Conservation (phyloP, 2,888 invertebrate genomes). For the Cyclophora punctaria region DNA sequence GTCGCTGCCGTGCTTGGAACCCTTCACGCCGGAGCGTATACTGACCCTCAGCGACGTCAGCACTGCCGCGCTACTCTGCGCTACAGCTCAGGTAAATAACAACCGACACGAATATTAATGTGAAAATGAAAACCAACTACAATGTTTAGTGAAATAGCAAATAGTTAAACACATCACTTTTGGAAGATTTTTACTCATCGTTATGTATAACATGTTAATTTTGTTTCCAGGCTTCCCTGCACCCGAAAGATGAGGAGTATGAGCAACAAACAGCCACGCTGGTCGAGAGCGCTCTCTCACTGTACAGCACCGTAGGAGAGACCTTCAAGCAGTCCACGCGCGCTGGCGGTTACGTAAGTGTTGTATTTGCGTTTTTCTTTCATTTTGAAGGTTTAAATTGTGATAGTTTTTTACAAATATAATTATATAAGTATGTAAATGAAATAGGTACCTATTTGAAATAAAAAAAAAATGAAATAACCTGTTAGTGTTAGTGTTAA, state of each 20-base stretch:
- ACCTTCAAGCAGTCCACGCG: slow-evolving; percentile 89
- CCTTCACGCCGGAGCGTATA: slow-evolving; percentile 88
- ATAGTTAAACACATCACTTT: too few species aligned
- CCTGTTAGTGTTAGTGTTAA: too few species aligned
- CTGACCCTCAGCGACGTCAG: slow-evolving; percentile 87
- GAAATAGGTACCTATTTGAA: too few species aligned
- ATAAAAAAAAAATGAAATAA: too few species aligned
- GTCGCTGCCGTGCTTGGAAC: slow-evolving; percentile 90
- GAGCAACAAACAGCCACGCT: slow-evolving; percentile 88
- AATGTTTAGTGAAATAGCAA: too few species aligned
- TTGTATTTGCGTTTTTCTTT: background rate
- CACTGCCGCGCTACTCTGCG: slow-evolving; percentile 88
- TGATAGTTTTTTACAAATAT: too few species aligned
- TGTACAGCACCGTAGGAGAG: slow-evolving; percentile 87
- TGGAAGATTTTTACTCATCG: too few species aligned
- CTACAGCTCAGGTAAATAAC: slow-evolving; percentile 77
- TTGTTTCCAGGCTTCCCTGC: slow-evolving; percentile 53
- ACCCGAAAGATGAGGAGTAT: slow-evolving; percentile 82
- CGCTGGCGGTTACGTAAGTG: slow-evolving; percentile 88
- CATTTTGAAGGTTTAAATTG: too few species aligned
- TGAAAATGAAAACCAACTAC: too few species aligned
- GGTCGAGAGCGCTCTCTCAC: slow-evolving; percentile 91
- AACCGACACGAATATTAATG: too few species aligned
- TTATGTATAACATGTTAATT: background rate
- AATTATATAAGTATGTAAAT: too few species aligned